Conservation (phyloP, 2,888 invertebrate genomes). For the Drosophila peninsularis region DNA sequence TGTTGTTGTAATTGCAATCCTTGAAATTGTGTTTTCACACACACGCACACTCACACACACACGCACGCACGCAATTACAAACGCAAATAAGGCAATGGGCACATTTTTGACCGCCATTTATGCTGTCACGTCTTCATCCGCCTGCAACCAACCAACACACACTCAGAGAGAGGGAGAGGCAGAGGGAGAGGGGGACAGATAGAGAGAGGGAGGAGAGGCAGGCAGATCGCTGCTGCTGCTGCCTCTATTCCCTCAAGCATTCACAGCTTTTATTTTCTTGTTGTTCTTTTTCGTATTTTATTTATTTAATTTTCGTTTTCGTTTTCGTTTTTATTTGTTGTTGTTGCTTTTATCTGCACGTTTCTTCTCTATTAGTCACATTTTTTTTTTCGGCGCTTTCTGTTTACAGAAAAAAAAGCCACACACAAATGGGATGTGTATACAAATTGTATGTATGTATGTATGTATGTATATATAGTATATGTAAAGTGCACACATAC, state of each 20-base stretch:
- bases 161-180: not conserved
- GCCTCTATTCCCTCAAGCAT: not conserved
- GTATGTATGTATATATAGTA: not conserved
- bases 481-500: slow-evolving; percentile 8
- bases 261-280: slow-evolving; percentile 16
- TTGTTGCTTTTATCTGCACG: slow-evolving; percentile 51
- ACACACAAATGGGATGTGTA: slow-evolving; percentile 29
- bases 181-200: not conserved
- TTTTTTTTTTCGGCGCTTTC: slow-evolving; percentile 32
- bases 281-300: slow-evolving; percentile 44
- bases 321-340: slow-evolving; percentile 28
- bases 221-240: not conserved
- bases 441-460: slow-evolving; percentile 8
- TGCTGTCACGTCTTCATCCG: slow-evolving; percentile 48
- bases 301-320: slow-evolving; percentile 59
- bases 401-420: slow-evolving; percentile 32
- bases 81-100: slow-evolving; percentile 49
- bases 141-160: slow-evolving; percentile 6
- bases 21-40: slow-evolving; percentile 60
- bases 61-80: slow-evolving; percentile 44
- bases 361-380: slow-evolving; percentile 57
- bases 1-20: slow-evolving; percentile 72
- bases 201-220: not conserved
- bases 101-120: slow-evolving; percentile 56
- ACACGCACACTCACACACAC: slow-evolving; percentile 25